Percentiles rank a stretch among this genome's conserved stretches.
phyloP scores from a whole-genome alignment of 2,113 vertebrate genomes.

The Orientallactaga bullata region DNA sequence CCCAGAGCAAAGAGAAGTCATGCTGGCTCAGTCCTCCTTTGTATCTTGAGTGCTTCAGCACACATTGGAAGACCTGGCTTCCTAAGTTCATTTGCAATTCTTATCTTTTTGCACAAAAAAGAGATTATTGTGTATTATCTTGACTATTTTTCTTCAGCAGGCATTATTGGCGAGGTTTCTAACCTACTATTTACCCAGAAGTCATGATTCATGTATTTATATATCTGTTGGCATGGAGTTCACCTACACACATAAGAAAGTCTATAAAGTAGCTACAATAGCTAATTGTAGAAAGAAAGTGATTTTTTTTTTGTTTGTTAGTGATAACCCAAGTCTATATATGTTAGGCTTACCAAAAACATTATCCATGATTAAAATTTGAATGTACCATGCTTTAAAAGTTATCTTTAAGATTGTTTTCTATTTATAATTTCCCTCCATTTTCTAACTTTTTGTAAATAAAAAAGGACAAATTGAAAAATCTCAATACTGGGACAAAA shows the following conservation, averaged over 20 bases:
- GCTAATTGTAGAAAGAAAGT: not conserved
- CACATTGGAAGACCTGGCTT: too few relatives aligned
- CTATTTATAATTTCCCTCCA: not conserved
- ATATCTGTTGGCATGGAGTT: not conserved
- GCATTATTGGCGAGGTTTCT: too few relatives aligned
- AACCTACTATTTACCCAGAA: not conserved
- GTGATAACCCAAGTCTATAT: not conserved
- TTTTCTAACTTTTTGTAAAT: not conserved
- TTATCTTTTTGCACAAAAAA: too few relatives aligned
- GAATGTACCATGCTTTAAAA: not conserved
- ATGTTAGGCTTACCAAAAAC: not conserved
- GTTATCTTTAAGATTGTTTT: not conserved
- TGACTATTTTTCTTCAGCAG: too few relatives aligned
- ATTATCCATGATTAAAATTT: slow-evolving; percentile 12
- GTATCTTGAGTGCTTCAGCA: too few relatives aligned
- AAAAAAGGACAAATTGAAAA: not conserved
- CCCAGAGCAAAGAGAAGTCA: too few relatives aligned
- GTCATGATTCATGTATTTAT: not conserved
- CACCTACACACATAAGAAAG: not conserved
- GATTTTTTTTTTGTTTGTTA: not conserved
- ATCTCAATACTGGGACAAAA: not conserved
- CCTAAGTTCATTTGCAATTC: too few relatives aligned
- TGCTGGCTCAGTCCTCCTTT: too few relatives aligned
- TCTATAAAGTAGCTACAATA: not conserved
- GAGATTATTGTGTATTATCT: too few relatives aligned